Evolutionary conservation across 2,888 invertebrate species (phyloP), one percentile per base, ranked within the genome.

Genomic region (Meta bourneti): DNA sequence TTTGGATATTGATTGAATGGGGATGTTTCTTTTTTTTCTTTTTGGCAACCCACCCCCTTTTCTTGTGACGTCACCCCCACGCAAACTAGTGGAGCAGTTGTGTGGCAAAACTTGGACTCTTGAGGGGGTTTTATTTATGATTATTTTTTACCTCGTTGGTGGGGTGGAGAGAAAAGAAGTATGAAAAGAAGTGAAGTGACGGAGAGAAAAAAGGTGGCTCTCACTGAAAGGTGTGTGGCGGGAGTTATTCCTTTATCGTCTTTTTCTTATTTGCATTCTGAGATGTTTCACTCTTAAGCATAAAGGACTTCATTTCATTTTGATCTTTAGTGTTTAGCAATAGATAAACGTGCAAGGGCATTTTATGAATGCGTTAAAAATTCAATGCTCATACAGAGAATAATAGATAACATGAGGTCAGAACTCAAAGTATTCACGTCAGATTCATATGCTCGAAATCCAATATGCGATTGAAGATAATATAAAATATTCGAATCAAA

Each of bases 1-100:
- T 91, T 84, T 91, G 79, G 79, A 49, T 91, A 91, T 91, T 91
- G 91, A 91, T 91, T 91, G 91, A 77, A 83, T 11, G 88, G 72
- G 51, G 71, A 61, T 61, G 11, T 16, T 61, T 61, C 13, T 61
- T 61, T 61, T 61, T 61, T 61, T 16, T 61, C 61, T 61, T 11
- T 61, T 61, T 61, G 61, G 11, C 61, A 61, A 61, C 78, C 79
- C 71, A 19, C 49, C 48, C 19, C 70, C 11, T 13, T 54, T 69
- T 70, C 16, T n/a, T 61, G 78, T 89, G 78, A 89, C 89, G 83
- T 89, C 89, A 82, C 75, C 52, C 34, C 69, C 19, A 34, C 52
- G 88, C 79, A 87, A 82, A 82, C n/a, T 51, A 71, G 72, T 13
- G 61, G 61, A 9, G 61, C 7, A 34, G 49, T 77, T n/a, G 16